Base-by-base conservation (phyloP, 1,140 invertebrate species). In the Formica selysi region DNA sequence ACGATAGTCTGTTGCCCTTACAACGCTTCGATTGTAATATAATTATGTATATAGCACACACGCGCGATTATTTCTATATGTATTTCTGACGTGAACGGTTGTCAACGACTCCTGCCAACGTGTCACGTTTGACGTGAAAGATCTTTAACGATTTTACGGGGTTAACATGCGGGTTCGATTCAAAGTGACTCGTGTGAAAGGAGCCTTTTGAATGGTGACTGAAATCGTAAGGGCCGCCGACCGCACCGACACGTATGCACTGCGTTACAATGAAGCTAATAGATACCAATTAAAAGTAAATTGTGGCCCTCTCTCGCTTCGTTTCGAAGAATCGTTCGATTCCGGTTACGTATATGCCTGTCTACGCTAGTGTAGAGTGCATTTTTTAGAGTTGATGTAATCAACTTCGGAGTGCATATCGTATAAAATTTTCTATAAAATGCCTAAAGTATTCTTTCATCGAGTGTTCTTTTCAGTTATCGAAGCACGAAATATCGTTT, bases 231-330 rank as follows among this genome's bases (percentile, higher is more conserved):
- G 80, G 61, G 74, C 48, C 68, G 70, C 22, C 48, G 59, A 51
- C 88, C 22, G 8, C 32, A 54, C 44, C 74, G 65, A 88, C 70
- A 86, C 70, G 85, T 80, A 87, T 79, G 80, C 65, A 76, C 83
- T 86, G 85, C 85, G 85, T 88, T 90, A 92, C 92, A 92, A 92
- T 93, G 91, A 89, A 92, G 90, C 90, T 91, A 93, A 93, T 93
- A 93, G 91, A 92, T 92, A 90, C 81, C 92, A 93, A 92, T 93
- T 93, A 91, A 86, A 73, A 73, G 84, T 85, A 90, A 92, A 93
- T 92, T 92, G 89, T 86, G 61, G 38, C 59, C 19, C 85, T 74
- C 78, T 71, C 67, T 89, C 80, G 85, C 86, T 76, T 87, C 59
- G 76, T 26, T 70, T 90, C 71, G 57, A 38, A 29, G 78, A 71